These are phyloP conservation scores for Lepidurus arcticus DNA, from an alignment of 1,140 invertebrate genomes.

Conservation along the genomic window DNA sequence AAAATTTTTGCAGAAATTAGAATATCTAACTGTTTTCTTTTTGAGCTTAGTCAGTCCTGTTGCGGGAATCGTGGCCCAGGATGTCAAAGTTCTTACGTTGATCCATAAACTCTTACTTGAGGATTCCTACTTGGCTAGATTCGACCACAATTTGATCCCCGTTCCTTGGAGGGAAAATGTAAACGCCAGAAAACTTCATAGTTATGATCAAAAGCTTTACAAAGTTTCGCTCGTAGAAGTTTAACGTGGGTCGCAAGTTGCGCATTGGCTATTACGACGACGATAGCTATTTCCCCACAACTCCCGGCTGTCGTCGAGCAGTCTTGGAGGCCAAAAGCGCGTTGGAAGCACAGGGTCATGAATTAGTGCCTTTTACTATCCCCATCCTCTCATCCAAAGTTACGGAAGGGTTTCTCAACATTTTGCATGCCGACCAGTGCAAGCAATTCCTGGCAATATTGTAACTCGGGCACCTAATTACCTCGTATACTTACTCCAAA, in stretches of 20 bases:
- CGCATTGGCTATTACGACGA: constrained; percentile 43
- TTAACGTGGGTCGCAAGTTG: constrained; percentile 36
- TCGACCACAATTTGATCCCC: constrained; percentile 36
- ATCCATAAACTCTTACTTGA: constrained; percentile 35
- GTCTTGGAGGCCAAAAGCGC: constrained; percentile 40
- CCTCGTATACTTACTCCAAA: neutral
- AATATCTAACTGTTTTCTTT: neutral
- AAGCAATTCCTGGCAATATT: constrained; percentile 23
- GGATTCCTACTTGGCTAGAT: constrained; percentile 35
- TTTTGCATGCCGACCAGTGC: constrained; percentile 27
- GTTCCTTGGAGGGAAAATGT: constrained; percentile 38
- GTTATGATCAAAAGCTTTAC: neutral
- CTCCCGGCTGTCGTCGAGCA: constrained; percentile 42
- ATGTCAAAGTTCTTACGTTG: constrained; percentile 34
- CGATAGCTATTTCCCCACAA: constrained; percentile 41
- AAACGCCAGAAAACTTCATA: neutral
- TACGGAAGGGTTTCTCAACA: constrained; percentile 14
- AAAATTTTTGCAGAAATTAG: neutral
- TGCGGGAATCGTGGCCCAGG: constrained; percentile 37
- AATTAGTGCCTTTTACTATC: constrained; percentile 39
- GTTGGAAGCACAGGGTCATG: constrained; percentile 41
- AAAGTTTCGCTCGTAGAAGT: constrained; percentile 1
- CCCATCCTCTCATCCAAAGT: neutral
- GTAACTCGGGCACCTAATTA: neutral
- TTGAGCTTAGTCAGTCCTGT: constrained; percentile 33